Conservation (phyloP, 2,888 invertebrate genomes). For the Dicycla oo region DNA sequence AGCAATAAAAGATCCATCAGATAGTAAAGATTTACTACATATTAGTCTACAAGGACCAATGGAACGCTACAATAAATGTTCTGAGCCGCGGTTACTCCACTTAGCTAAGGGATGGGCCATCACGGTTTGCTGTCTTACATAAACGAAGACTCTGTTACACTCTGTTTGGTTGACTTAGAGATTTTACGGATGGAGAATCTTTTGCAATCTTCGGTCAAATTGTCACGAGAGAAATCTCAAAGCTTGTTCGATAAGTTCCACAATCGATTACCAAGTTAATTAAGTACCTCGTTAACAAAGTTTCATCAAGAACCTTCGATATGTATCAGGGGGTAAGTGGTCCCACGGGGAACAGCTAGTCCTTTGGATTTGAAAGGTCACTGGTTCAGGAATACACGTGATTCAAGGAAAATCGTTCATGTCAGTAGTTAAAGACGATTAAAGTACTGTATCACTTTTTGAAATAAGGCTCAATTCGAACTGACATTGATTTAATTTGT, state of each 20-base stretch:
- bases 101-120: neutral
- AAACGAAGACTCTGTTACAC: neutral
- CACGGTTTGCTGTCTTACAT: neutral
- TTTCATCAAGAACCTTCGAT: constrained; percentile 29
- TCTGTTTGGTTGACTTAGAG: too few species aligned
- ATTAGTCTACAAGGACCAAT: neutral
- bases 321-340: constrained; percentile 2
- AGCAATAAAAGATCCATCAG: neutral
- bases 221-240: constrained; percentile 14
- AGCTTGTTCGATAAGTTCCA: constrained; percentile 25
- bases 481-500: neutral
- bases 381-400: constrained; percentile 12
- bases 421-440: neutral
- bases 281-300: constrained; percentile 41
- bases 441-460: too few species aligned
- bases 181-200: neutral
- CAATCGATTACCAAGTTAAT: constrained; percentile 31
- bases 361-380: constrained; percentile 5
- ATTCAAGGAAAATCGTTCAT: neutral
- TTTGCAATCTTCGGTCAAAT: neutral
- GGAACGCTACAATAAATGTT: neutral
- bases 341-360: neutral
- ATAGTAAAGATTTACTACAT: neutral
- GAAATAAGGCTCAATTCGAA: neutral
- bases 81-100: too few species aligned